Evolutionary conservation across 2,113 vertebrate species (phyloP).

Genomic region (Melozone crissalis): DNA sequence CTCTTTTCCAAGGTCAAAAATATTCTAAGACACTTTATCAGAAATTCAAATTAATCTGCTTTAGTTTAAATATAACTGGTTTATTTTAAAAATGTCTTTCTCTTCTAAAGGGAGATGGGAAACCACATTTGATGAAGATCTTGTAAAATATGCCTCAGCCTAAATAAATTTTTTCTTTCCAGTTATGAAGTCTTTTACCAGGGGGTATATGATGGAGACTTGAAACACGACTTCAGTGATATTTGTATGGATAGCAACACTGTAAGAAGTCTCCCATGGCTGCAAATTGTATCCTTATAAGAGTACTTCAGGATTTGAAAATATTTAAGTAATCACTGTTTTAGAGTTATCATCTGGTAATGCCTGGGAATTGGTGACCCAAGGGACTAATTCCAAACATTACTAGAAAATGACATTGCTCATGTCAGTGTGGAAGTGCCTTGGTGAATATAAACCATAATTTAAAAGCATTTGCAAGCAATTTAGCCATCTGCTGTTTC

Average conservation of each 20-base stretch:
- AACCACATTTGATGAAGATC: not conserved
- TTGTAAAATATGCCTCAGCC: not conserved
- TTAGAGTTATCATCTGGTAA: constrained; percentile 66
- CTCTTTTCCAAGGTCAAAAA: not conserved
- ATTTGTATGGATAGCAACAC: constrained; percentile 22
- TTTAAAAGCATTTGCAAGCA: constrained; percentile 64
- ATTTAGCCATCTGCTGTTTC: constrained; percentile 67
- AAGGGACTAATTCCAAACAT: constrained; percentile 71
- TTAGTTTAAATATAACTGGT: not conserved
- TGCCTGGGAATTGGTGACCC: constrained; percentile 58
- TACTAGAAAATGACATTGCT: constrained; percentile 68
- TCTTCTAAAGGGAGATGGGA: not conserved
- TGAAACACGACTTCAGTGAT: not conserved
- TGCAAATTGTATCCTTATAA: constrained; percentile 61
- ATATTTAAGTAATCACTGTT: constrained; percentile 62
- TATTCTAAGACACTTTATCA: not conserved
- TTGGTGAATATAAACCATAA: constrained; percentile 59
- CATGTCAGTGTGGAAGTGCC: constrained; percentile 50
- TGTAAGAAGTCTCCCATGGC: constrained; percentile 28
- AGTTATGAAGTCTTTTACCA: not conserved
- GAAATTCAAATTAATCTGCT: not conserved
- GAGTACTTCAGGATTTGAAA: constrained; percentile 49
- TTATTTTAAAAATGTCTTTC: not conserved
- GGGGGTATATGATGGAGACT: not conserved
- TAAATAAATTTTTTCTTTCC: not conserved